A percentile compares a stretch with the other conserved stretches of the same genome.
phyloP scores from a whole-genome alignment of 2,113 vertebrate genomes.

The Anolis carolinensis region DNA sequence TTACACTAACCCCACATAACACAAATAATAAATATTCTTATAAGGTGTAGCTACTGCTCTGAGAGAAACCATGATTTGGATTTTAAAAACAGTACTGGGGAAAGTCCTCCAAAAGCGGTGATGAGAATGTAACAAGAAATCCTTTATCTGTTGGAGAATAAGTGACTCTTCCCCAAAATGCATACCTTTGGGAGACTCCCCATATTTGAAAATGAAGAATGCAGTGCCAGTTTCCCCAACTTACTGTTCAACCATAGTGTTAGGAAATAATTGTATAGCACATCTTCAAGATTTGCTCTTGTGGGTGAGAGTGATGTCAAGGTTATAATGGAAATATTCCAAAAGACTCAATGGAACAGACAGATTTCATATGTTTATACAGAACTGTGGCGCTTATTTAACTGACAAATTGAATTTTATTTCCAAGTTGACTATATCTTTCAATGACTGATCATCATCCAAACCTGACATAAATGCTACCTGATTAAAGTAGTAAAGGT shows the following conservation, averaged over 20 bases:
- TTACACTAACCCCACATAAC: too few species aligned
- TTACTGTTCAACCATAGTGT: conserved; percentile 17
- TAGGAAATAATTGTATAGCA: conserved; percentile 38
- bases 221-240: background rate
- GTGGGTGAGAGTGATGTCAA: conserved; percentile 48
- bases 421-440: conserved; percentile 72
- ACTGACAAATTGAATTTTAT: conserved; percentile 73
- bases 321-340: conserved; percentile 41
- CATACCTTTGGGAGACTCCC: background rate
- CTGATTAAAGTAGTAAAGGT: conserved; percentile 80
- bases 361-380: conserved; percentile 62
- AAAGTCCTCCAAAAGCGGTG: background rate
- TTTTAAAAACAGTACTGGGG: background rate
- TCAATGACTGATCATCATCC: conserved; percentile 74
- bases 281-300: conserved; percentile 29
- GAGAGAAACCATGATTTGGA: background rate
- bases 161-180: background rate
- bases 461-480: conserved; percentile 77
- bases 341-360: conserved; percentile 51
- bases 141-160: background rate
- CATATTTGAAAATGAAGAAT: background rate
- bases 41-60: too few species aligned
- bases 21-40: too few species aligned
- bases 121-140: background rate
- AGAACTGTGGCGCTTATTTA: conserved; percentile 59